Evolutionary conservation across 2,113 vertebrate species (phyloP).

Genomic region (Hippolais icterina): DNA sequence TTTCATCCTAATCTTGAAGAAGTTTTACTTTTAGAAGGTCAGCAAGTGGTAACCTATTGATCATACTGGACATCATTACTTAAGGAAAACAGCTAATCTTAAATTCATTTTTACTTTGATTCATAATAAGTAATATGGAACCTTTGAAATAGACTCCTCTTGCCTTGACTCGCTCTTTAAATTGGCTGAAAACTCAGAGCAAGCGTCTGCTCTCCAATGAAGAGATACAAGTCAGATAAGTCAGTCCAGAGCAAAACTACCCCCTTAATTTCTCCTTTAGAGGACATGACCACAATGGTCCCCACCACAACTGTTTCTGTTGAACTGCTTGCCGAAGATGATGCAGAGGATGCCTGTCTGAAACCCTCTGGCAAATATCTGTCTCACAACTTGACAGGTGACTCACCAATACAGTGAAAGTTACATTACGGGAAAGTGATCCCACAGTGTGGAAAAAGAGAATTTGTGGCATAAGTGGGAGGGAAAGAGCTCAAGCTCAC

Average conservation of each 20-base stretch:
- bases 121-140: neutral
- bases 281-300: neutral
- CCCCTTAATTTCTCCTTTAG: neutral
- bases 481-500: neutral
- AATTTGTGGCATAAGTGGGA: neutral
- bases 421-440: neutral
- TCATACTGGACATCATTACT: neutral
- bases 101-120: neutral
- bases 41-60: neutral
- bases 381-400: neutral
- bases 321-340: neutral
- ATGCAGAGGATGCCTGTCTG: neutral
- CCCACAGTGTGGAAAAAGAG: neutral
- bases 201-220: neutral
- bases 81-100: neutral
- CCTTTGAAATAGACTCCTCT: neutral
- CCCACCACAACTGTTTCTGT: neutral
- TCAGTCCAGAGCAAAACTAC: neutral
- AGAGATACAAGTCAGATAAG: neutral
- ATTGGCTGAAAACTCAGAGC: neutral
- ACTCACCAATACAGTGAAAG: neutral
- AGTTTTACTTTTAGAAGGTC: neutral
- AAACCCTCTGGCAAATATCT: neutral
- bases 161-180: neutral
- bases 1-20: neutral